Base-by-base conservation (phyloP, 2,888 invertebrate species). In the Imbricaverruca yamaguchii region DNA sequence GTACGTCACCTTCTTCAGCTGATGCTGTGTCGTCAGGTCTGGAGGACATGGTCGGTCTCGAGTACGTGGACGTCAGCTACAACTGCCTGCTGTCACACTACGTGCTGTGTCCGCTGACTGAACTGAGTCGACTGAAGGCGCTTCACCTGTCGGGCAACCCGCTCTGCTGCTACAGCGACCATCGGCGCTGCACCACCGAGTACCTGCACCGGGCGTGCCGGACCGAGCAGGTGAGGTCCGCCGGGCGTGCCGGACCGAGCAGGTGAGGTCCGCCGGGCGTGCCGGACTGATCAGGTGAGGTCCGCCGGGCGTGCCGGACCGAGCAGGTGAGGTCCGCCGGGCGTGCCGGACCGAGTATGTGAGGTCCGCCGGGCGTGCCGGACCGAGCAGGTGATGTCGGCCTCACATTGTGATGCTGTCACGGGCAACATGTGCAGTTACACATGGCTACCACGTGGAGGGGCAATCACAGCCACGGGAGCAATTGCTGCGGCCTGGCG, bases 21-120 rank as follows among this genome's bases (percentile, higher is more conserved):
- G 39, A 4, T 4, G 39, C 39, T 39, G 59, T 81, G 67, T 25
- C 80, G 57, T 55, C 82, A 89, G 89, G 89, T 79, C 85, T 92
- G 63, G 87, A 89, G 61, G 87, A 88, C 78, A 86, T 92, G 74
- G 89, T 89, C 82, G 89, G 89, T 83, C 85, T 92, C 39, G 88
- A 87, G 18, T 90, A 91, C 85, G 86, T 92, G 80, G 91, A 92
- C 87, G 85, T 92, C 80, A 90, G 91, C 0, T 89, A 90, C 81
- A 92, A 92, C 86, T 91, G 90, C 85, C 86, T 92, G 81, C 85
- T 90, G 21, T 90, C 91, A 83, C 92, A 92, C 85, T 87, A 88
- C n/a, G 86, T 55, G 67, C 86, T 92, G 18, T 86, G 89, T 85
- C 89, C 91, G 12, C 84, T 92, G 18, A 89, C 89, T 80, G 88